Percentiles rank a stretch among this genome's conserved stretches.
Evolutionary conservation across 2,797 vertebrate species (phyloP).

Genomic region (Coendou prehensilis): DNA sequence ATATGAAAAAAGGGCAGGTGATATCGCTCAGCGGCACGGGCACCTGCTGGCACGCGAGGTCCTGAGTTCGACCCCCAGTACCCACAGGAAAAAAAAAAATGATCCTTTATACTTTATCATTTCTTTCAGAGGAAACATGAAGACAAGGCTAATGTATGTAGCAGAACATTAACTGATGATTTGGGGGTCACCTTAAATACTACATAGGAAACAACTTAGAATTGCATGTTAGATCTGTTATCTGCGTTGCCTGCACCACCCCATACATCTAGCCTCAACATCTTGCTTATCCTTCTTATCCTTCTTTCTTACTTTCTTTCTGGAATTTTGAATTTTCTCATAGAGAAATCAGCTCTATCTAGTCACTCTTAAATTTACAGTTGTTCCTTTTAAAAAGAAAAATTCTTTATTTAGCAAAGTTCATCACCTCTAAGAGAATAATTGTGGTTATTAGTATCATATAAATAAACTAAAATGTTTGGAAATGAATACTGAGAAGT

Average conservation of each 20-base stretch:
- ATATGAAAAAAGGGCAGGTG: no score
- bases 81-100: neutral
- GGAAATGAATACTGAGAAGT: conserved; percentile 2
- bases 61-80: no score
- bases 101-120: neutral
- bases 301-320: neutral
- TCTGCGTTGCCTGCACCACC: neutral
- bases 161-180: conserved; percentile 21
- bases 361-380: neutral
- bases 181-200: neutral
- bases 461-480: conserved; percentile 23
- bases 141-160: neutral
- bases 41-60: no score
- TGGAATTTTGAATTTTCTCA: conserved; percentile 23
- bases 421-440: neutral
- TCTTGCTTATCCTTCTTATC: neutral
- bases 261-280: neutral
- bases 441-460: neutral
- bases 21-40: no score
- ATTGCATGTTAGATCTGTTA: neutral
- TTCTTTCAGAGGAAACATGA: conserved; percentile 18
- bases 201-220: neutral
- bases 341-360: neutral
- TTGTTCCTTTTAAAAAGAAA: conserved; percentile 5
- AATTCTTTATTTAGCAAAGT: neutral